A percentile compares a stretch with the other conserved stretches of the same genome.
Evolutionary conservation across 1,140 invertebrate genomes (phyloP).

Genomic region (Cydia fagiglandana): DNA sequence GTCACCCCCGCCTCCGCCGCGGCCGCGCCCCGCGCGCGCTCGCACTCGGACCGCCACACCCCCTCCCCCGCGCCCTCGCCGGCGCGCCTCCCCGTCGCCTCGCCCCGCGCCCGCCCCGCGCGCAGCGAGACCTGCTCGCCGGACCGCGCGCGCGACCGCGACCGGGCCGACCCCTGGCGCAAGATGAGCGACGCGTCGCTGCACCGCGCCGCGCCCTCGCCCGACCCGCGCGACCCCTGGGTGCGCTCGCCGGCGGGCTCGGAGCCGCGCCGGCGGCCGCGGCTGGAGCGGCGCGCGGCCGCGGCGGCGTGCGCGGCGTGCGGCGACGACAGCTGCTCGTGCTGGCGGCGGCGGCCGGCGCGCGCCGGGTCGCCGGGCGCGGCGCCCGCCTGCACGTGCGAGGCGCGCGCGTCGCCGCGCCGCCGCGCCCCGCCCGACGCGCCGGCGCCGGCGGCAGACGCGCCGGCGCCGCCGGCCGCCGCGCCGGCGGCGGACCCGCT

Average conservation of each 20-base stretch:
- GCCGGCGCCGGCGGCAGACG: slow-evolving; percentile 44
- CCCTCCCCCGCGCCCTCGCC: slow-evolving; percentile 36
- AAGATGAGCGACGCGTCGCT: too few relatives aligned
- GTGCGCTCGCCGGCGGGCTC: slow-evolving; percentile 33
- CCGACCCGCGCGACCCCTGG: slow-evolving; percentile 53
- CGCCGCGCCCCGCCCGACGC: slow-evolving; percentile 41
- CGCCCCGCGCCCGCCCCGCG: slow-evolving; percentile 37
- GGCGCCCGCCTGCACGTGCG: slow-evolving; percentile 50
- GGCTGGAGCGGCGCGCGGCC: slow-evolving; percentile 39
- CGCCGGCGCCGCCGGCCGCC: slow-evolving; percentile 49
- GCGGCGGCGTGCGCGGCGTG: too few relatives aligned
- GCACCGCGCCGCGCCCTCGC: too few relatives aligned
- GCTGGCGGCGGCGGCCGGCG: slow-evolving; percentile 33
- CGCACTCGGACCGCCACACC: slow-evolving; percentile 20
- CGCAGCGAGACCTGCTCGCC: background rate
- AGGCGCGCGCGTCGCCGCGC: slow-evolving; percentile 49
- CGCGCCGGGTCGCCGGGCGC: slow-evolving; percentile 3
- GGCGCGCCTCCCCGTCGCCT: slow-evolving; percentile 35
- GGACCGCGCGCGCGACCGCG: too few relatives aligned
- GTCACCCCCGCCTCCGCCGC: slow-evolving; percentile 67
- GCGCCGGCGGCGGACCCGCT: slow-evolving; percentile 56
- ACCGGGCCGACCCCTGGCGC: too few relatives aligned
- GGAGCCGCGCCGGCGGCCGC: too few relatives aligned
- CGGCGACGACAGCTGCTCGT: slow-evolving; percentile 32
- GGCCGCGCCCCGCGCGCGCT: slow-evolving; percentile 45